Percentiles rank a stretch among this genome's conserved stretches.
phyloP scores from a whole-genome alignment of 2,113 vertebrate species.

The Lasiurus borealis region DNA sequence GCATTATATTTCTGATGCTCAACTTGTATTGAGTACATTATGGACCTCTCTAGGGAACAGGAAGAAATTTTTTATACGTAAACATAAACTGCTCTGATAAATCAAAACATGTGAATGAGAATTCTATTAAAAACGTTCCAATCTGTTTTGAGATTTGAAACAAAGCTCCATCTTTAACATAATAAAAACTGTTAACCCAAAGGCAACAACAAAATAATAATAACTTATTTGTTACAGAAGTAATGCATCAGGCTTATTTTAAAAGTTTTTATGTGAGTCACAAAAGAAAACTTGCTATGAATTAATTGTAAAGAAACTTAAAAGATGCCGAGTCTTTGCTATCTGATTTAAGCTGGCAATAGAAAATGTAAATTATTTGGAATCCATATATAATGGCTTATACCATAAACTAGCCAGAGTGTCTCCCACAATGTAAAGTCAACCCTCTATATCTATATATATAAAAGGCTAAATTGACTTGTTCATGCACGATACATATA shows the following conservation, averaged over 20 bases:
- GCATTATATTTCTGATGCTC: conserved; percentile 82
- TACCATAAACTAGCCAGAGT: conserved; percentile 15
- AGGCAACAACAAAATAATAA: conserved; percentile 69
- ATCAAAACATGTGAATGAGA: conserved; percentile 87
- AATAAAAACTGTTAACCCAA: conserved; percentile 81
- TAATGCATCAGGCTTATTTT: conserved; percentile 63
- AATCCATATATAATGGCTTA: conserved; percentile 8
- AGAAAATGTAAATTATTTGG: conserved; percentile 13
- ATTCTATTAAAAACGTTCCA: conserved; percentile 71
- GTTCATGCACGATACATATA: too few species aligned
- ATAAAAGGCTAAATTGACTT: too few species aligned
- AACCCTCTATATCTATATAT: not conserved
- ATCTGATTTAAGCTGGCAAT: conserved; percentile 61
- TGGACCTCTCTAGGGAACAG: conserved; percentile 84
- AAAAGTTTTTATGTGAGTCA: conserved; percentile 73
- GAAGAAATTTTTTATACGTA: conserved; percentile 84
- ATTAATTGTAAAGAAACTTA: conserved; percentile 75
- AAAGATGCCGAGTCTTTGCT: conserved; percentile 61
- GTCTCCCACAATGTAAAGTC: not conserved
- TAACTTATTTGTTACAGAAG: conserved; percentile 72
- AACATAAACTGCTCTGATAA: conserved; percentile 85
- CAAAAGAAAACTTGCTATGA: conserved; percentile 62
- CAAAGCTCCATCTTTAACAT: conserved; percentile 71
- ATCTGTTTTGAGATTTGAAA: conserved; percentile 80
- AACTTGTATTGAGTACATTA: conserved; percentile 83